A percentile compares a stretch with the other conserved stretches of the same genome.
Evolutionary conservation across 2,888 invertebrate species (phyloP).

Genomic region (Latheticus oryzae): DNA sequence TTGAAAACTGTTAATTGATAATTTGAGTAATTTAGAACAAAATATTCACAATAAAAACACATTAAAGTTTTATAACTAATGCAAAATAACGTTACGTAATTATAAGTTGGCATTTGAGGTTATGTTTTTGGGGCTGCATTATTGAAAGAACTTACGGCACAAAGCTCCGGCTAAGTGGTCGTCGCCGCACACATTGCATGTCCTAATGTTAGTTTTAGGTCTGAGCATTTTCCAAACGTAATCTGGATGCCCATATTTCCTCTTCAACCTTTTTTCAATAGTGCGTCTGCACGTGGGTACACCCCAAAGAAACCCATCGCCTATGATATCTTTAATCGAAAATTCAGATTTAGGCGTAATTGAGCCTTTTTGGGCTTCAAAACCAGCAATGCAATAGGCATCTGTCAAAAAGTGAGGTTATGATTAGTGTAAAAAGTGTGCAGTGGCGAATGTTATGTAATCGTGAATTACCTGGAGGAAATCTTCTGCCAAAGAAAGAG

Average conservation of each 20-base stretch:
- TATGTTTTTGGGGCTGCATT: no score
- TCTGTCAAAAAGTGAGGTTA: slow-evolving; percentile 57
- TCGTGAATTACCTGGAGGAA: slow-evolving; percentile 66
- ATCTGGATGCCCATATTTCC: slow-evolving; percentile 78
- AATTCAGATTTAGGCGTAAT: slow-evolving; percentile 56
- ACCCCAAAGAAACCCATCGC: slow-evolving; percentile 83
- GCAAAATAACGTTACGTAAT: no score
- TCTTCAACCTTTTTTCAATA: slow-evolving; percentile 77
- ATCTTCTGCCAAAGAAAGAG: slow-evolving; percentile 60
- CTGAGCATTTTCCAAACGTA: slow-evolving; percentile 76
- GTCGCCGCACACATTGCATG: slow-evolving; percentile 87
- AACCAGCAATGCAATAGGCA: slow-evolving; percentile 56
- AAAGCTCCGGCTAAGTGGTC: slow-evolving; percentile 82
- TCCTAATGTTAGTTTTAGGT: slow-evolving; percentile 79
- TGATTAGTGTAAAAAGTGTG: slow-evolving; percentile 34
- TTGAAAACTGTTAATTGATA: no score
- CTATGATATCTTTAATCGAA: slow-evolving; percentile 74
- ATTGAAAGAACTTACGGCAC: slow-evolving; percentile 89
- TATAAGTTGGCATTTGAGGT: no score
- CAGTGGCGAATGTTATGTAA: slow-evolving; percentile 41
- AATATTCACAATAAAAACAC: no score
- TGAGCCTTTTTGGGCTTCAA: slow-evolving; percentile 44
- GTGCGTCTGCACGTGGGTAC: slow-evolving; percentile 84
- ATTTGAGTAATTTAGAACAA: no score
- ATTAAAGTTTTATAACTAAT: no score